Conservation (phyloP, 1,140 invertebrate species). For the Aphelenchoides avenae region DNA sequence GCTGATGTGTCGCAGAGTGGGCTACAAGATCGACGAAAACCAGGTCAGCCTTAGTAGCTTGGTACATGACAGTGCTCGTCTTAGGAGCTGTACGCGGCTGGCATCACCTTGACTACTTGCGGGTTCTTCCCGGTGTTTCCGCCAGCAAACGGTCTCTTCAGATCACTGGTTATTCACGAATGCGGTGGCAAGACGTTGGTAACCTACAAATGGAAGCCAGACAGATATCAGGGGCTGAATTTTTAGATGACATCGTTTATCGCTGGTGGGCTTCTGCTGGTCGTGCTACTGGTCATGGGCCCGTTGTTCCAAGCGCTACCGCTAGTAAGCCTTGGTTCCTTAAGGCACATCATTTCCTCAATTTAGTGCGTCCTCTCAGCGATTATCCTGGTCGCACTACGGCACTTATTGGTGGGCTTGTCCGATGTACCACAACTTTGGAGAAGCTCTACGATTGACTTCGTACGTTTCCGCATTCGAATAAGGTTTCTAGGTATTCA, state of each 20-base stretch:
- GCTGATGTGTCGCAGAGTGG: constrained; percentile 12
- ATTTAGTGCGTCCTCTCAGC: constrained; percentile 36
- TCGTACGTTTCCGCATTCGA: constrained; percentile 20
- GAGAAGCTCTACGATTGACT: constrained; percentile 28
- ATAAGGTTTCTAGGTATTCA: background rate
- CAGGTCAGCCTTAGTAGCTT: too few species aligned
- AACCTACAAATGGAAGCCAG: too few species aligned
- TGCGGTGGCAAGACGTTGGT: too few species aligned
- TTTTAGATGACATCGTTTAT: constrained; percentile 20
- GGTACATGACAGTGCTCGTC: too few species aligned
- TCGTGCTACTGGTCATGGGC: constrained; percentile 28
- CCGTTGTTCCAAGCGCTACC: constrained; percentile 30
- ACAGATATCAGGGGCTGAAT: constrained; percentile 17
- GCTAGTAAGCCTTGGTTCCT: constrained; percentile 14
- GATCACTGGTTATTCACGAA: constrained; percentile 27
- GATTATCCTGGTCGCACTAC: constrained; percentile 31
- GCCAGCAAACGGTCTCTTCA: constrained; percentile 29
- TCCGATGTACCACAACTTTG: constrained; percentile 22
- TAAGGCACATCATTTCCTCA: constrained; percentile 1
- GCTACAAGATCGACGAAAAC: constrained; percentile 26
- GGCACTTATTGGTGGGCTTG: constrained; percentile 26
- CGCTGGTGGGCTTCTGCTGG: constrained; percentile 10
- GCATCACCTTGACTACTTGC: constrained; percentile 5
- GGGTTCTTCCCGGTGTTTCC: constrained; percentile 37
- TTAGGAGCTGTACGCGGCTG: constrained; percentile 38